Evolutionary conservation across 2,113 vertebrate genomes (phyloP).

Genomic region (Xiphorhynchus elegans): DNA sequence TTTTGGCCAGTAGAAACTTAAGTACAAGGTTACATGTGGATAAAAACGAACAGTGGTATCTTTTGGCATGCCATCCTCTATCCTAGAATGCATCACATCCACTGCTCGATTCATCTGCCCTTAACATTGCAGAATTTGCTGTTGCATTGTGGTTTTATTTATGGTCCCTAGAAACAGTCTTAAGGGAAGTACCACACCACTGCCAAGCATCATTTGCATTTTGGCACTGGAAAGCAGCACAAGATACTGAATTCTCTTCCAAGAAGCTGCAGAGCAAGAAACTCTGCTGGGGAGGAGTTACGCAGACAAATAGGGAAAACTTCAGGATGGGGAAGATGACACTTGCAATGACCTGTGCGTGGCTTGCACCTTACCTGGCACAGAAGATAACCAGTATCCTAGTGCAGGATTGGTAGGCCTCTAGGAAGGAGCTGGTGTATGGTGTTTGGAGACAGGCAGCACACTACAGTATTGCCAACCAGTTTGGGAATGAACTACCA

Average conservation of each 20-base stretch:
- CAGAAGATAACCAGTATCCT: background rate
- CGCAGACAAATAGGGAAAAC: background rate
- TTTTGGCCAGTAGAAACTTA: background rate
- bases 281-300: background rate
- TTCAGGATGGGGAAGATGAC: background rate
- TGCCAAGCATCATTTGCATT: slow-evolving; percentile 44
- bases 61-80: background rate
- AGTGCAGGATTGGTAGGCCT: background rate
- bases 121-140: background rate
- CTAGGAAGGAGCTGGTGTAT: background rate
- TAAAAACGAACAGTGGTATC: background rate
- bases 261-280: slow-evolving; percentile 24
- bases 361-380: background rate
- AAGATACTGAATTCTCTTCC: background rate
- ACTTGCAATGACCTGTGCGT: background rate
- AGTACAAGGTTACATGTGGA: background rate
- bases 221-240: background rate
- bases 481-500: background rate
- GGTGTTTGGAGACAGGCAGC: background rate
- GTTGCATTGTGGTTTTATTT: background rate
- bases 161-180: background rate
- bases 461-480: too few relatives aligned
- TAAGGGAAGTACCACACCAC: background rate
- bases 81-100: background rate
- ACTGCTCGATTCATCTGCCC: background rate